Evolutionary conservation across 2,797 vertebrate genomes (phyloP), one percentile per base, ranked within the genome.

Genomic region (Ctenopoma kingsleyae): DNA sequence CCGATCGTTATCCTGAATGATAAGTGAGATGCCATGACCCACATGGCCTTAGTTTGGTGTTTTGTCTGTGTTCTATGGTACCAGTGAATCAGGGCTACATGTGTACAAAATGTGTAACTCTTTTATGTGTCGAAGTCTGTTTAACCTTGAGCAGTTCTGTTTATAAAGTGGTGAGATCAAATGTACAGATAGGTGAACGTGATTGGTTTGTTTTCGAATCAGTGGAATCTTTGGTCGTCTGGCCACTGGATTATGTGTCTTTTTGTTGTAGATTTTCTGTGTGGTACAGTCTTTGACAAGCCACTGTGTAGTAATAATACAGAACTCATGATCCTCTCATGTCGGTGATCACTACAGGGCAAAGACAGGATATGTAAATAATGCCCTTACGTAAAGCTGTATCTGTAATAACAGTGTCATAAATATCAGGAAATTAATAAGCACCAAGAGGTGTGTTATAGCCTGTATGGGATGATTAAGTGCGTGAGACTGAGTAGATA

Each of bases 1-100:
- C 57, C 53, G 20, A 76, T 87, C 74, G 53, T 85, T 83, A 81
- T 78, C 74, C 53, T 56, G 49, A 73, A 46, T 69, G 75, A 75
- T 59, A 54, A 40, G 43, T 65, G 47, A 56, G 63, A 70, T 74
- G 67, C 73, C 51, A 65, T 56, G 61, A 74, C 60, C 65, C 22
- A 40, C 49, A 32, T 46, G 49, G 65, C 59, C 48, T 61, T 63
- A 71, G 27, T 66, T 74, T 63, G 43, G 38, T 64, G 16, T 67
- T 19, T 13, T 35, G 20, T 52, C 38, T 22, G 12, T 65, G 44
- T 55, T 36, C 17, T 52, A 1, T 27, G 6, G 12, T 27, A 30
- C 19, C 52, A 9, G 51, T 58, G 11, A 60, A 66, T 63, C 23
- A 57, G 22, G n/a, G 17, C 2, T 36, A 19, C 47, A 56, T 47